phyloP scores from a whole-genome alignment of 2,797 vertebrate species.

The Etheostoma perlongum region DNA sequence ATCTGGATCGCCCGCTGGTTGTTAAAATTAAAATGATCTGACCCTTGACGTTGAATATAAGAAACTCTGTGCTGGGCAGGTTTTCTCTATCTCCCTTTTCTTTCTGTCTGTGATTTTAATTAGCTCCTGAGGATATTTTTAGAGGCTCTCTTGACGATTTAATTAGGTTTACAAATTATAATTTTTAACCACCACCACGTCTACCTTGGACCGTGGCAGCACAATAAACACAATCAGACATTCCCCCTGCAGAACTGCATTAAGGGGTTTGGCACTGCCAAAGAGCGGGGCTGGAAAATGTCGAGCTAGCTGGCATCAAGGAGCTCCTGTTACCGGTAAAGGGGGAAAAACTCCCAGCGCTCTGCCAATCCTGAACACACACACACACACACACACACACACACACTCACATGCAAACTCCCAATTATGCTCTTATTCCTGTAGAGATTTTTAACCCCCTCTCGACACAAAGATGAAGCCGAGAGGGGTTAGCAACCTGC shows the following conservation, averaged over 20 bases:
- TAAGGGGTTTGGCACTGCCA: constrained; percentile 57
- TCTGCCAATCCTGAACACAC: constrained; percentile 52
- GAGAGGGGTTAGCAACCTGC: constrained; percentile 24
- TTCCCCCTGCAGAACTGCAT: constrained; percentile 57
- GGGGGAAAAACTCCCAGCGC: constrained; percentile 57
- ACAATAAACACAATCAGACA: constrained; percentile 73
- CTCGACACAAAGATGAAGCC: constrained; percentile 22
- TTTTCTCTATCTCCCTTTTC: constrained; percentile 7
- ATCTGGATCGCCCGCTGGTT: too few species aligned
- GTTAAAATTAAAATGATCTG: too few species aligned
- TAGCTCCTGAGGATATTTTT: constrained; percentile 61
- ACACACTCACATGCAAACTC: constrained; percentile 30
- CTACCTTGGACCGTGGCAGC: constrained; percentile 50
- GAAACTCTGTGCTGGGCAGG: background rate
- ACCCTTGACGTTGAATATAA: background rate
- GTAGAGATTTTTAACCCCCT: constrained; percentile 35
- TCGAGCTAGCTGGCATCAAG: constrained; percentile 71
- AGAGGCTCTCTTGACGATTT: constrained; percentile 59
- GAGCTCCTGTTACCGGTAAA: constrained; percentile 73
- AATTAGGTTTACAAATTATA: constrained; percentile 70
- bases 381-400: constrained; percentile 39
- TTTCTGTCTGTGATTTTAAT: constrained; percentile 36
- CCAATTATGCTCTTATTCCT: constrained; percentile 32
- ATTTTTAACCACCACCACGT: constrained; percentile 39
- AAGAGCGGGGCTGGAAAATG: constrained; percentile 71